Percentiles rank a stretch among this genome's conserved stretches.
phyloP scores from a whole-genome alignment of 1,140 invertebrate genomes.

The Prorops nasuta region DNA sequence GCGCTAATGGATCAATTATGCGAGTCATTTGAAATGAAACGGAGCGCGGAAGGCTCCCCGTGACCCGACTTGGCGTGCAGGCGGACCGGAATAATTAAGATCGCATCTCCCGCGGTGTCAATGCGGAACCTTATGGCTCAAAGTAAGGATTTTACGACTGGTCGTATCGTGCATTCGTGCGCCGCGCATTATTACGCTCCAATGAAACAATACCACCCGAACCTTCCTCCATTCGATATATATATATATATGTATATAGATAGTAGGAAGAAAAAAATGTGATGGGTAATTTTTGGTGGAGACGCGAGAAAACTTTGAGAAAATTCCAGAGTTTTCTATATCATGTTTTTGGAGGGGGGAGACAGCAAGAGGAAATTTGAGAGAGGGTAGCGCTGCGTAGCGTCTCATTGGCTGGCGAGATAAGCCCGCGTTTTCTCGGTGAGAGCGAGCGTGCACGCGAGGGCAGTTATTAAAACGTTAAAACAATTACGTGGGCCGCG shows the following conservation, averaged over 20 bases:
- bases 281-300: not conserved
- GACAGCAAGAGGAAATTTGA: not conserved
- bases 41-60: slow-evolving; percentile 11
- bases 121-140: slow-evolving; percentile 18
- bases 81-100: slow-evolving; percentile 36
- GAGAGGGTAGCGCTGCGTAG: not conserved
- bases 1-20: slow-evolving; percentile 41
- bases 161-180: not conserved
- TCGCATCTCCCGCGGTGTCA: slow-evolving; percentile 27
- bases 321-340: not conserved
- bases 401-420: not conserved
- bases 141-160: slow-evolving; percentile 7
- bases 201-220: not conserved
- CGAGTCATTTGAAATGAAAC: slow-evolving; percentile 26
- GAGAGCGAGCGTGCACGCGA: slow-evolving; percentile 24
- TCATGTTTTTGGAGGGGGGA: not conserved
- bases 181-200: not conserved
- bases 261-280: not conserved
- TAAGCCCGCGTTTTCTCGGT: not conserved
- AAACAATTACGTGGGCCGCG: slow-evolving; percentile 34
- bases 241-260: slow-evolving; percentile 1
- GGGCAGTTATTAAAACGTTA: slow-evolving; percentile 44
- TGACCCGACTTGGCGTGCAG: not conserved
- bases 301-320: not conserved
- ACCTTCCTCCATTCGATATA: not conserved